These are phyloP conservation scores for Leucoraja erinaceus DNA, from an alignment of 2,113 vertebrate genomes.

Conservation along the genomic window DNA sequence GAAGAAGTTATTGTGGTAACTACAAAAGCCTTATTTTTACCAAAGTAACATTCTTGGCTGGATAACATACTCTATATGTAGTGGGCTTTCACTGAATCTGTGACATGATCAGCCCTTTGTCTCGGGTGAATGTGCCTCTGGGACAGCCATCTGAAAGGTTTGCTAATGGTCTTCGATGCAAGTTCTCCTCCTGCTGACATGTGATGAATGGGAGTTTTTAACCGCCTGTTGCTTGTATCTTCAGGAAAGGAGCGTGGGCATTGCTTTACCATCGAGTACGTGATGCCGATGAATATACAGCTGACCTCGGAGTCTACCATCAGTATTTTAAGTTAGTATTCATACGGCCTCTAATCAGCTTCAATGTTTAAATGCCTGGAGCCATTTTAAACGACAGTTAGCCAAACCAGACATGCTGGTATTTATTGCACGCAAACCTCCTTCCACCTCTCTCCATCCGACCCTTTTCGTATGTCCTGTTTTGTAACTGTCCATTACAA, in stretches of 20 bases:
- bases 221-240: conserved; percentile 40
- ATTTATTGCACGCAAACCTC: neutral
- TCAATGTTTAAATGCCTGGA: neutral
- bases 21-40: neutral
- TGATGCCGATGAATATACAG: conserved; percentile 89
- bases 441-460: neutral
- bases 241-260: conserved; percentile 83
- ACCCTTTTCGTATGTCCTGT: neutral
- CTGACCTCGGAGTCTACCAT: conserved; percentile 86
- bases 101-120: neutral
- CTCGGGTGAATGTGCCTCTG: neutral
- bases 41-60: neutral
- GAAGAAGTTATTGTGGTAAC: neutral
- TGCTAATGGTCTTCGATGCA: neutral
- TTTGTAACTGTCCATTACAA: no score
- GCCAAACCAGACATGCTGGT: neutral
- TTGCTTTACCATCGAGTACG: conserved; percentile 90
- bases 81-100: neutral
- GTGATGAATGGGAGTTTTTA: neutral
- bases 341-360: neutral
- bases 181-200: neutral
- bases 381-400: neutral
- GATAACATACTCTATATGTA: neutral
- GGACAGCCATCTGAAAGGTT: neutral
- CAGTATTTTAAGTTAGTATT: conserved; percentile 82